Evolutionary conservation across 2,888 invertebrate species (phyloP), one percentile per base, ranked within the genome.

Genomic region (Gisinianus flammeolus): DNA sequence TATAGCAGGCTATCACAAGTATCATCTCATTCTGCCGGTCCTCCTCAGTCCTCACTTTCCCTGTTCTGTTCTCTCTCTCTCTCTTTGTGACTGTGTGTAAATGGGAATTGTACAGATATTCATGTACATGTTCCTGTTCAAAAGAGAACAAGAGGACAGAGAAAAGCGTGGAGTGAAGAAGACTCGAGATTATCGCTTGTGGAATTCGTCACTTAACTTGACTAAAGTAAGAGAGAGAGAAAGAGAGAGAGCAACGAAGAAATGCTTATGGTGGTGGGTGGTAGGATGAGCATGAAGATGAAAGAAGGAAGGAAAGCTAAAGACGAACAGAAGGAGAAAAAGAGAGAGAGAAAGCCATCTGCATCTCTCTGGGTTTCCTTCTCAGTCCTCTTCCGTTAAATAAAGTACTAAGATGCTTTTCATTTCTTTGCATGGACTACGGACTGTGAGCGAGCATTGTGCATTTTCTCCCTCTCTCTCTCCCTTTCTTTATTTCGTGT

Each of bases 261-360:
- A n/a, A n/a, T n/a, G n/a, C n/a, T n/a, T n/a, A n/a, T n/a, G n/a
- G n/a, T n/a, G n/a, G n/a, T n/a, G n/a, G n/a, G n/a, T n/a, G n/a
- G n/a, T n/a, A n/a, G n/a, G n/a, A n/a, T n/a, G n/a, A n/a, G n/a
- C n/a, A n/a, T n/a, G n/a, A n/a, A n/a, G n/a, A n/a, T n/a, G n/a
- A n/a, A n/a, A n/a, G n/a, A n/a, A n/a, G n/a, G n/a, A n/a, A n/a
- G n/a, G n/a, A n/a, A n/a, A n/a, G n/a, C n/a, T n/a, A n/a, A n/a
- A n/a, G n/a, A n/a, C n/a, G n/a, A n/a, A 73, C 30, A 58, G 35
- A 33, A 73, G 26, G 73, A 73, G 54, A 64, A 24, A 64, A 28
- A 30, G 64, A 24, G 64, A 35, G 35, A 26, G 10, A 35, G 68
- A 4, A 35, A 33, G 35, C 35, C 68, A 68, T 68, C 68, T 68